Evolutionary conservation across 2,113 vertebrate genomes (phyloP).

Genomic region (Candoia aspera): DNA sequence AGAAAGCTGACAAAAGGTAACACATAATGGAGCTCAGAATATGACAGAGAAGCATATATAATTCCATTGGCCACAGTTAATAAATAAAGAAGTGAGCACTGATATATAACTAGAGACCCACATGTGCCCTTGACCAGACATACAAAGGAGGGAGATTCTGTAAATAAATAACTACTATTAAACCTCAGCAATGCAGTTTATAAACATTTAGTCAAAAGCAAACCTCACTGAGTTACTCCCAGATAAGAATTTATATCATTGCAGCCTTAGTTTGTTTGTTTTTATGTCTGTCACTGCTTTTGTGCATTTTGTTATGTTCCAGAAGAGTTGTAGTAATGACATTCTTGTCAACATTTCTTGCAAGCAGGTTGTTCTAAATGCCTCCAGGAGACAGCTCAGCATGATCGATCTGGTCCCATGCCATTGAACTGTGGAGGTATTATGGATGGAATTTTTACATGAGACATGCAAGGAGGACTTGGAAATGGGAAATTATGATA

Average conservation of each 20-base stretch:
- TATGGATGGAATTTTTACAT: slow-evolving; percentile 52
- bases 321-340: slow-evolving; percentile 46
- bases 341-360: slow-evolving; percentile 43
- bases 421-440: slow-evolving; percentile 60
- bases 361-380: slow-evolving; percentile 57
- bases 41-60: slow-evolving; percentile 27
- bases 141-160: not conserved
- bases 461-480: slow-evolving; percentile 65
- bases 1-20: slow-evolving; percentile 47
- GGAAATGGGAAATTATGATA: slow-evolving; percentile 70
- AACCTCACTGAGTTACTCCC: not conserved
- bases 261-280: not conserved
- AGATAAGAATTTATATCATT: not conserved
- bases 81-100: slow-evolving; percentile 43
- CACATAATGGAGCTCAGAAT: slow-evolving; percentile 51
- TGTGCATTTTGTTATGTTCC: slow-evolving; percentile 50
- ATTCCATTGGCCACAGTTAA: slow-evolving; percentile 54
- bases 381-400: slow-evolving; percentile 46
- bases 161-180: not conserved
- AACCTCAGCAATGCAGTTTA: not conserved
- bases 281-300: slow-evolving; percentile 41
- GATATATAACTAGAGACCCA: slow-evolving; percentile 7
- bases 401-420: slow-evolving; percentile 54
- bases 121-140: slow-evolving; percentile 39
- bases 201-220: not conserved